Percentiles rank a stretch among this genome's conserved stretches.
Evolutionary conservation across 2,888 invertebrate species (phyloP).

Genomic region (Julus scanicus): DNA sequence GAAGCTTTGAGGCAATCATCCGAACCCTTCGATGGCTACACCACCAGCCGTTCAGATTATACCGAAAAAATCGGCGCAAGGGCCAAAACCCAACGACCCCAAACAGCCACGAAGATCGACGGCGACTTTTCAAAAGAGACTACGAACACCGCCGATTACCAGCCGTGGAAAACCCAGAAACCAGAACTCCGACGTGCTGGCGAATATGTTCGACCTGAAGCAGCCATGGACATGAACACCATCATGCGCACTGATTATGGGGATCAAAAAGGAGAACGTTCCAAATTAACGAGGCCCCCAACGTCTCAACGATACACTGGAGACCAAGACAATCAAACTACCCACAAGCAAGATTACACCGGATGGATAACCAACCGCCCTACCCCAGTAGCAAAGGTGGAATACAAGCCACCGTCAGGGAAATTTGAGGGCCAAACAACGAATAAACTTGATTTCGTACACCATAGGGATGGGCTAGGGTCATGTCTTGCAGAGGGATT

Average conservation of each 20-base stretch:
- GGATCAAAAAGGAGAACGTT: slow-evolving; percentile 48
- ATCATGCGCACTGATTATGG: slow-evolving; percentile 52
- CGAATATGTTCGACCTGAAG: slow-evolving; percentile 48
- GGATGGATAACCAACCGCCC: slow-evolving; percentile 11
- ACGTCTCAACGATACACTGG: slow-evolving; percentile 53
- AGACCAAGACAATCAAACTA: slow-evolving; percentile 40
- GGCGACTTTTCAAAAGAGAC: slow-evolving; percentile 48
- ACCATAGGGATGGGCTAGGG: not conserved
- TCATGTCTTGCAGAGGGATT: slow-evolving; percentile 55
- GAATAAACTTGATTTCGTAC: slow-evolving; percentile 41
- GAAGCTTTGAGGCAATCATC: not conserved
- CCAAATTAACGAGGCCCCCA: slow-evolving; percentile 12
- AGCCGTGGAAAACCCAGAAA: slow-evolving; percentile 52
- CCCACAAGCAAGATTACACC: slow-evolving; percentile 53
- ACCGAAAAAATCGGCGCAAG: slow-evolving; percentile 48
- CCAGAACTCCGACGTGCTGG: slow-evolving; percentile 52
- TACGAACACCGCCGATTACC: slow-evolving; percentile 46
- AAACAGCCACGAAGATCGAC: slow-evolving; percentile 47
- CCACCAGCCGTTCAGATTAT: slow-evolving; percentile 53
- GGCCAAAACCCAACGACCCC: slow-evolving; percentile 49
- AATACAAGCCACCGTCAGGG: slow-evolving; percentile 50
- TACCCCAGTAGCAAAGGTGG: not conserved
- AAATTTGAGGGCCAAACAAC: slow-evolving; percentile 51
- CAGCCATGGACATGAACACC: slow-evolving; percentile 50
- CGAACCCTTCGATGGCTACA: slow-evolving; percentile 54